phyloP scores from a whole-genome alignment of 2,113 vertebrate genomes.

The Dendropsophus ebraccatus region DNA sequence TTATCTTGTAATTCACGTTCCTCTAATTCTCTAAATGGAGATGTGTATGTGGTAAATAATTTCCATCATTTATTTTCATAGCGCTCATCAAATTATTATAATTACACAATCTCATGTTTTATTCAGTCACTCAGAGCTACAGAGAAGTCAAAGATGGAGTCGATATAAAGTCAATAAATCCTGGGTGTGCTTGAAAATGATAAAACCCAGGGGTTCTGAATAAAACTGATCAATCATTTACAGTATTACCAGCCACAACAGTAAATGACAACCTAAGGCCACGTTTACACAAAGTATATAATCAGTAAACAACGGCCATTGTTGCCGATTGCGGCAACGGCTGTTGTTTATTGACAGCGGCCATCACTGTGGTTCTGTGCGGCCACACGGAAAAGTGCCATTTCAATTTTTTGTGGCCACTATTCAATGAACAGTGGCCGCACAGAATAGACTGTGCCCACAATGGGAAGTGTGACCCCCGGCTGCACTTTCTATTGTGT shows the following conservation, averaged over 20 bases:
- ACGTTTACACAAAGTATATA: too few species aligned
- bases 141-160: constrained; percentile 34
- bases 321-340: too few species aligned
- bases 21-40: constrained; percentile 41
- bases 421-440: too few species aligned
- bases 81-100: constrained; percentile 47
- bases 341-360: too few species aligned
- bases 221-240: not conserved
- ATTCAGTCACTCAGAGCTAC: constrained; percentile 14
- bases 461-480: too few species aligned
- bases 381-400: too few species aligned
- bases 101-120: constrained; percentile 43
- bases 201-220: not conserved
- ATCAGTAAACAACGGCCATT: too few species aligned
- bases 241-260: too few species aligned
- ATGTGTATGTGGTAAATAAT: constrained; percentile 44
- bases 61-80: constrained; percentile 47
- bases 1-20: constrained; percentile 39
- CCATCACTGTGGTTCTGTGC: too few species aligned
- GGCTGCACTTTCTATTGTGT: too few species aligned
- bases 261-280: not conserved
- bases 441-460: too few species aligned
- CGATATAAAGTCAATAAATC: constrained; percentile 43
- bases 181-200: not conserved
- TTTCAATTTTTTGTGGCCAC: too few species aligned